Percentiles rank a stretch among this genome's conserved stretches.
Conservation (phyloP, 2,797 vertebrate species). For the Serranus cabrilla region DNA sequence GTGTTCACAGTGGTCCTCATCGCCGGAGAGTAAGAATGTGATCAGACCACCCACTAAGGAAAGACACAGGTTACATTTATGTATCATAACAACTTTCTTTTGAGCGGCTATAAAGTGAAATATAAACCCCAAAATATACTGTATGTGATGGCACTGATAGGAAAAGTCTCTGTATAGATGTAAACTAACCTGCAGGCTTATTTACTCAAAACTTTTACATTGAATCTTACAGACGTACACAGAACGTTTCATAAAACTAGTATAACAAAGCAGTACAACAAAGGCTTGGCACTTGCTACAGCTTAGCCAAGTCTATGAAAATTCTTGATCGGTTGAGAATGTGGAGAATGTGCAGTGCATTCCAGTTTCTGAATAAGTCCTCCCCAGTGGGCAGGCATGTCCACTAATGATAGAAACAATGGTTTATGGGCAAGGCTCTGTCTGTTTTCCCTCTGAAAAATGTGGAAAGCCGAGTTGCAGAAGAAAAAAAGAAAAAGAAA, state of each 20-base stretch:
- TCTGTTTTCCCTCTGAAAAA: conserved; percentile 69
- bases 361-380: conserved; percentile 64
- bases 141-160: conserved; percentile 73
- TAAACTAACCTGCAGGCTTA: conserved; percentile 51
- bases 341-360: conserved; percentile 72
- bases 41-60: conserved; percentile 62
- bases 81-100: conserved; percentile 62
- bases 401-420: conserved; percentile 78
- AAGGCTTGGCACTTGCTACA: conserved; percentile 62
- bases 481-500: conserved; percentile 36
- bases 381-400: conserved; percentile 71
- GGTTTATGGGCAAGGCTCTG: conserved; percentile 66
- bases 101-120: conserved; percentile 67
- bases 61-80: conserved; percentile 61
- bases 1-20: conserved; percentile 77
- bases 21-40: conserved; percentile 55
- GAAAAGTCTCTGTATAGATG: conserved; percentile 67
- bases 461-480: conserved; percentile 70
- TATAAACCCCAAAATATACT: conserved; percentile 73
- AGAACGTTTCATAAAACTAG: conserved; percentile 62
- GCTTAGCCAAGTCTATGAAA: conserved; percentile 72
- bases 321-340: conserved; percentile 80
- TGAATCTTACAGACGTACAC: conserved; percentile 54
- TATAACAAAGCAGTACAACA: conserved; percentile 70
- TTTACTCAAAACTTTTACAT: conserved; percentile 57